A percentile compares a stretch with the other conserved stretches of the same genome.
These are phyloP conservation scores for Etia nguti DNA, from an alignment of 2,113 vertebrate species.

Conservation along the genomic window DNA sequence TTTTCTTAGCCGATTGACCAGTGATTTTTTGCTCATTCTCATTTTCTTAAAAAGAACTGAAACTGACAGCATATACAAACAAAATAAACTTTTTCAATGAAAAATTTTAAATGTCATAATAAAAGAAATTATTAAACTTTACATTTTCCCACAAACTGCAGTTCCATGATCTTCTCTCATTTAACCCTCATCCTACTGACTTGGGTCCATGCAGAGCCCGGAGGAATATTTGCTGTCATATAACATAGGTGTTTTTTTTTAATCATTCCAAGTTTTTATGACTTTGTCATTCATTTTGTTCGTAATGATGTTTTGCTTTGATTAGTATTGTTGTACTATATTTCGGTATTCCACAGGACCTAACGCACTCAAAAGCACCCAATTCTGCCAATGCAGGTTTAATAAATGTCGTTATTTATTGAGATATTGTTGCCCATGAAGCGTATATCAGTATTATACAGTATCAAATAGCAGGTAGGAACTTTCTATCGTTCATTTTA, in stretches of 20 bases:
- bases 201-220: background rate
- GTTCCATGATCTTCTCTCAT: background rate
- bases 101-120: background rate
- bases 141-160: background rate
- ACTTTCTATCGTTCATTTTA: background rate
- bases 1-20: background rate
- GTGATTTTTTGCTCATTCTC: background rate
- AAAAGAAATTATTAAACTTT: background rate
- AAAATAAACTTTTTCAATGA: background rate
- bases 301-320: background rate
- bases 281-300: background rate
- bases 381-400: background rate
- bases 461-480: background rate
- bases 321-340: background rate
- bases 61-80: background rate
- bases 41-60: background rate
- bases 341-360: background rate
- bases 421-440: background rate
- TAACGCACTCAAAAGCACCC: background rate
- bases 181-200: background rate
- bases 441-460: background rate
- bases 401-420: background rate
- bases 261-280: background rate
- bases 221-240: background rate
- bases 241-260: fast-evolving